Evolutionary conservation across 1,140 invertebrate species (phyloP).

Genomic region (Stegodyphus mimosarum): DNA sequence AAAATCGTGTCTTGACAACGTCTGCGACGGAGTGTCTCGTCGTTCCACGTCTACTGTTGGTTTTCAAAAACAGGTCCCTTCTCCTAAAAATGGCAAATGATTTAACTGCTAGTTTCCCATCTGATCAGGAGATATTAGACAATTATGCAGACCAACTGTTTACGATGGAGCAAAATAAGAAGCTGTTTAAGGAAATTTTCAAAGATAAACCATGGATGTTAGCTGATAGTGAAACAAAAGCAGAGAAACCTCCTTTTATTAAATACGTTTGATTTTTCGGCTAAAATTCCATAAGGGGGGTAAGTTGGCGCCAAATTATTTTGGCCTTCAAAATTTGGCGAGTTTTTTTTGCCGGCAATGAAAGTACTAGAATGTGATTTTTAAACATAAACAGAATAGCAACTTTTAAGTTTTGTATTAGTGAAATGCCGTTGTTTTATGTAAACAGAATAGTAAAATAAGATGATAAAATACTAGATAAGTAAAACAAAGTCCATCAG

Average conservation of each 20-base stretch:
- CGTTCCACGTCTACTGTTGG: conserved; percentile 1
- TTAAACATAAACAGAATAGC: too few species aligned
- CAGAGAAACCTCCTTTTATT: conserved; percentile 13
- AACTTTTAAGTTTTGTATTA: too few species aligned
- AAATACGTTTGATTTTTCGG: conserved; percentile 9
- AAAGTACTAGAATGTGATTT: too few species aligned
- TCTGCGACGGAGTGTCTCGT: conserved; percentile 8
- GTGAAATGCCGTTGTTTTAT: too few species aligned
- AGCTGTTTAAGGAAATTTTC: conserved; percentile 7
- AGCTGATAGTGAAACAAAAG: background rate
- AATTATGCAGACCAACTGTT: background rate
- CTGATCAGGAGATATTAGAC: conserved; percentile 5
- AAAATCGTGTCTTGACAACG: conserved; percentile 10
- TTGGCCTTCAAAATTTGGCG: too few species aligned
- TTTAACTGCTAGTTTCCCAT: conserved; percentile 12
- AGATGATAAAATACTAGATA: too few species aligned
- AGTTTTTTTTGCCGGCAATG: too few species aligned
- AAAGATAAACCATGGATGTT: conserved; percentile 4
- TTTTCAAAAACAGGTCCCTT: conserved; percentile 25
- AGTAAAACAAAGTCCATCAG: too few species aligned
- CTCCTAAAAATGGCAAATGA: conserved; percentile 6
- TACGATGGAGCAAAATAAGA: background rate
- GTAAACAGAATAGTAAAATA: too few species aligned
- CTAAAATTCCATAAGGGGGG: too few species aligned
- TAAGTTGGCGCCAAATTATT: too few species aligned